Conservation (phyloP, 1,140 invertebrate species). For the Aethina tumida region DNA sequence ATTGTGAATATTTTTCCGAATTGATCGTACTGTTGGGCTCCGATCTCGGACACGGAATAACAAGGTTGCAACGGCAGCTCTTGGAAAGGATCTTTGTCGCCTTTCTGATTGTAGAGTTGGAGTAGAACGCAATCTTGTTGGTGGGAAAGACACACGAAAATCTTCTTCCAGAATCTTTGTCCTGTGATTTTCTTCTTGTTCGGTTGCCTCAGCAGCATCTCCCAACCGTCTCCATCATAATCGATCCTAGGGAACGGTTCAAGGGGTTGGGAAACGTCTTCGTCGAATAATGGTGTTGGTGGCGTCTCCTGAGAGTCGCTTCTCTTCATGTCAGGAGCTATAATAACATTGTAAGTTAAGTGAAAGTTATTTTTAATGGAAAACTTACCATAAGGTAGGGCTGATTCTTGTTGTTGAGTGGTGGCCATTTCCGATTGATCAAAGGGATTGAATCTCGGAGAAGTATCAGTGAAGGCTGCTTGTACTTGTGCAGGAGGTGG, state of each 20-base stretch:
- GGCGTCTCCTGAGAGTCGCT: slow-evolving; percentile 69
- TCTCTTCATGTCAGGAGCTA: slow-evolving; percentile 28
- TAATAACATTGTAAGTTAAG: slow-evolving; percentile 4
- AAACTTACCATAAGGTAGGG: slow-evolving; percentile 25
- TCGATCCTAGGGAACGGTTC: slow-evolving; percentile 81
- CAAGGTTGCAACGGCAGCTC: slow-evolving; percentile 87
- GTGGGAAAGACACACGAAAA: slow-evolving; percentile 71
- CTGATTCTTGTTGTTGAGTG: slow-evolving; percentile 16
- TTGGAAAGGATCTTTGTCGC: slow-evolving; percentile 84
- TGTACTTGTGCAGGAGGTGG: slow-evolving; percentile 52
- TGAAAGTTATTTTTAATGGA: slow-evolving; percentile 6
- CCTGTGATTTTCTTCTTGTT: slow-evolving; percentile 98
- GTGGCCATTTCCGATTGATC: slow-evolving; percentile 54
- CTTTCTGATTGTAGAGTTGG: slow-evolving; percentile 73
- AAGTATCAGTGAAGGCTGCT: slow-evolving; percentile 41
- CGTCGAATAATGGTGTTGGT: slow-evolving; percentile 88
- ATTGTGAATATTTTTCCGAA: slow-evolving; percentile 99
- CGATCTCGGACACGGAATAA: slow-evolving; percentile 85
- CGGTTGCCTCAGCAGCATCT: slow-evolving; percentile 91
- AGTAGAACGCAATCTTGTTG: slow-evolving; percentile 76
- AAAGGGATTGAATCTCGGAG: slow-evolving; percentile 59
- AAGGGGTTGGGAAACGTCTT: slow-evolving; percentile 85
- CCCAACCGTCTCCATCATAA: slow-evolving; percentile 84
- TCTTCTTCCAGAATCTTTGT: slow-evolving; percentile 96
- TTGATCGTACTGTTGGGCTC: slow-evolving; percentile 95